These are phyloP conservation scores for Pogonus chalceus DNA, from an alignment of 1,140 invertebrate genomes.

Conservation along the genomic window DNA sequence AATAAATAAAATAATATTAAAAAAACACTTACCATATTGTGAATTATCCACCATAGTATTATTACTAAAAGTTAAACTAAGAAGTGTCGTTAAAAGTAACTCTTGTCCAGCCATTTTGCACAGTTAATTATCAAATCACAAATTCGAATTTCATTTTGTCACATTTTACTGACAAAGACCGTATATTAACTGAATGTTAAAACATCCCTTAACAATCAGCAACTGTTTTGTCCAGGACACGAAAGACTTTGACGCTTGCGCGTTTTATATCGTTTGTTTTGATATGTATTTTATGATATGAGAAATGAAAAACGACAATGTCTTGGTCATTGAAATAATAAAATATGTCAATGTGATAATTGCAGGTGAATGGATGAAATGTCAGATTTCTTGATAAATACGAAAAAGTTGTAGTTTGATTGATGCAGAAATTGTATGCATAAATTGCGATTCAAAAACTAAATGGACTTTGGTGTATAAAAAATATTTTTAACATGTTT, in stretches of 20 bases:
- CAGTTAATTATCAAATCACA: background rate
- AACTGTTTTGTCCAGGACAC: background rate
- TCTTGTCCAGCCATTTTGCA: background rate
- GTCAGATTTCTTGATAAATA: too few relatives aligned
- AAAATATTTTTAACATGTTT: too few relatives aligned
- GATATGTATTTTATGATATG: background rate
- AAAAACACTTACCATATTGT: background rate
- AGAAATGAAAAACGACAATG: background rate
- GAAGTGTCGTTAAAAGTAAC: background rate
- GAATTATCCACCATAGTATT: background rate
- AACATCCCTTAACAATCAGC: background rate
- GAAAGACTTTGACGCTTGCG: background rate
- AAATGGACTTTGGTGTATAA: too few relatives aligned
- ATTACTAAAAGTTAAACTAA: constrained; percentile 1
- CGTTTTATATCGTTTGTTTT: background rate
- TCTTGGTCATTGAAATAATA: background rate
- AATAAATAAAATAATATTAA: too few relatives aligned
- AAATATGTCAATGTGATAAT: too few relatives aligned
- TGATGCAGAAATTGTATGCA: too few relatives aligned
- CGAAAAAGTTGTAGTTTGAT: too few relatives aligned
- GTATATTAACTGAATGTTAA: background rate
- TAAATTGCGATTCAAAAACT: too few relatives aligned
- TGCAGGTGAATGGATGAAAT: too few relatives aligned
- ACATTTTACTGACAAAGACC: background rate
- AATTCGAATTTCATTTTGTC: background rate